Conservation (phyloP, 2,888 invertebrate genomes). For the Philopedon plagiatum region DNA sequence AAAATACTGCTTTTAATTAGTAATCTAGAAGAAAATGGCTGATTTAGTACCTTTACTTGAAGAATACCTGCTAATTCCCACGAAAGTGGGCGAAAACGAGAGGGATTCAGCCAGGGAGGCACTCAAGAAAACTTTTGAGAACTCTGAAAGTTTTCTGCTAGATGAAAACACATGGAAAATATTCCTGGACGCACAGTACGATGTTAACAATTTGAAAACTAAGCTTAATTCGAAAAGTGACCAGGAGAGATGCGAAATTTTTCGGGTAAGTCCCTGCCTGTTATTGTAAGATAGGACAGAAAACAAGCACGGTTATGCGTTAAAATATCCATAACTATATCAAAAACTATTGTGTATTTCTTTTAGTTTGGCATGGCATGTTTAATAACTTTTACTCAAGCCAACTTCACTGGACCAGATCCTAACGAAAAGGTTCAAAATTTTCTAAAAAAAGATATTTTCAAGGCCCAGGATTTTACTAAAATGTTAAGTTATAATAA, state of each 20-base stretch:
- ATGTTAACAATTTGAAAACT: slow-evolving; percentile 50
- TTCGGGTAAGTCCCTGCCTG: slow-evolving; percentile 56
- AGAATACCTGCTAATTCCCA: slow-evolving; percentile 49
- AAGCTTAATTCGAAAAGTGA: slow-evolving; percentile 56
- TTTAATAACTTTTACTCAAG: slow-evolving; percentile 81
- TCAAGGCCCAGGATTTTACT: slow-evolving; percentile 68
- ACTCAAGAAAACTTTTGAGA: slow-evolving; percentile 32
- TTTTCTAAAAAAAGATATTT: slow-evolving; percentile 68
- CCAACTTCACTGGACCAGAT: slow-evolving; percentile 86
- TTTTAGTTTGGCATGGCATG: slow-evolving; percentile 74
- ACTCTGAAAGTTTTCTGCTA: slow-evolving; percentile 36
- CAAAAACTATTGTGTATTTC: too few species aligned
- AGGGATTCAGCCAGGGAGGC: slow-evolving; percentile 33
- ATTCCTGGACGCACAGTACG: slow-evolving; percentile 55
- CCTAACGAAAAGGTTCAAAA: slow-evolving; percentile 67
- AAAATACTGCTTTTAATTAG: not conserved
- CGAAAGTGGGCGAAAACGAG: slow-evolving; percentile 42
- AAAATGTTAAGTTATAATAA: slow-evolving; percentile 73
- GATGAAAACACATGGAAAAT: slow-evolving; percentile 57
- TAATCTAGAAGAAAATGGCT: slow-evolving; percentile 42
- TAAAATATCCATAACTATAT: too few species aligned
- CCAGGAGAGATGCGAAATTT: slow-evolving; percentile 68
- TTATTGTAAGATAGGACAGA: too few species aligned
- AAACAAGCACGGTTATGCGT: too few species aligned
- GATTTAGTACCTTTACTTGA: slow-evolving; percentile 49